Conservation (phyloP, 2,888 invertebrate genomes). For the Macropis europaea region DNA sequence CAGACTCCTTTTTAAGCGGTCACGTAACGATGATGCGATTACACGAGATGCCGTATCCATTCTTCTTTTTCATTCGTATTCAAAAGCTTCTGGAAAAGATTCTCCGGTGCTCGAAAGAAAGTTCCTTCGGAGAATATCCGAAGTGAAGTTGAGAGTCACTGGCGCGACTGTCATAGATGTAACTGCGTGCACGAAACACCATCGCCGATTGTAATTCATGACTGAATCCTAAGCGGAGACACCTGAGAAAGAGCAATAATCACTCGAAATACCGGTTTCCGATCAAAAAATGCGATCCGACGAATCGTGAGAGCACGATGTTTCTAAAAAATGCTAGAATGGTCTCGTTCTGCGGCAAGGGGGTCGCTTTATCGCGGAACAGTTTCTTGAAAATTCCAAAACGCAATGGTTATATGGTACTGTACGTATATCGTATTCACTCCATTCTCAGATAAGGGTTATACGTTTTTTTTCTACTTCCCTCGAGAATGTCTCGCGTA, state of each 20-base stretch:
- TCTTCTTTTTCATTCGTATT: not conserved
- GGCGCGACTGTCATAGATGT: not conserved
- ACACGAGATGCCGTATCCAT: no score
- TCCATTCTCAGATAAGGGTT: not conserved
- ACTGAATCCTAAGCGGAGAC: not conserved
- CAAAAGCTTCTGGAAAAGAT: no score
- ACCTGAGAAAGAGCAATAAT: not conserved
- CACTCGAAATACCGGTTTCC: not conserved
- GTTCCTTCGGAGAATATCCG: not conserved
- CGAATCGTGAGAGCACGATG: not conserved
- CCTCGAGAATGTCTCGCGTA: not conserved
- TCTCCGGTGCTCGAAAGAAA: not conserved
- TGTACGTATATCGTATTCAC: constrained; percentile 82
- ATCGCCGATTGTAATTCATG: constrained; percentile 2
- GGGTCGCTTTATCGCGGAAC: constrained; percentile 69
- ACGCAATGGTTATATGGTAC: constrained; percentile 85
- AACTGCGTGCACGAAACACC: not conserved
- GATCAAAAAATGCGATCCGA: constrained; percentile 13
- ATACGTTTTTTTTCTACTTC: not conserved
- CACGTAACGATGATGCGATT: no score
- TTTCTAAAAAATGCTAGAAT: constrained; percentile 45
- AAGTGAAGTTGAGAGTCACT: not conserved
- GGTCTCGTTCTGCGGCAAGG: constrained; percentile 75
- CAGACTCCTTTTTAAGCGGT: no score
- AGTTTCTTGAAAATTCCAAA: constrained; percentile 73